Evolutionary conservation across 2,113 vertebrate species (phyloP).

Genomic region (Corythaeola cristata): DNA sequence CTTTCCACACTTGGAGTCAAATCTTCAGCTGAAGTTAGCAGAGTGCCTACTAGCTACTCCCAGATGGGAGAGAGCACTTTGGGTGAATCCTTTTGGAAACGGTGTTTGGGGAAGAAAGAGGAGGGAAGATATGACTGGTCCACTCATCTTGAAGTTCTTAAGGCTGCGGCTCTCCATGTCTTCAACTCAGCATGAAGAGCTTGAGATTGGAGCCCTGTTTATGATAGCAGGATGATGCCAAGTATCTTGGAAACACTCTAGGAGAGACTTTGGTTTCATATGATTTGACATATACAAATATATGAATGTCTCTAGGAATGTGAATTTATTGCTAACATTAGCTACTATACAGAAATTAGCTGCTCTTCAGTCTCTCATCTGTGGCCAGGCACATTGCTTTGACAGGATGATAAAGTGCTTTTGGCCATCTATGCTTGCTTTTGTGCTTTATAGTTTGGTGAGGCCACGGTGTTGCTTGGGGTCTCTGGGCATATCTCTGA

Average conservation of each 20-base stretch:
- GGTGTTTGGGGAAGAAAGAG: neutral
- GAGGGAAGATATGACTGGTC: neutral
- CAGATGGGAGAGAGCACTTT: neutral
- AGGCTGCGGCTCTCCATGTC: neutral
- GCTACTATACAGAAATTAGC: neutral
- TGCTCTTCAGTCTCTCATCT: neutral
- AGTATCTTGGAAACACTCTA: neutral
- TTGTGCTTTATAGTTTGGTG: neutral
- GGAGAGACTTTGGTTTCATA: neutral
- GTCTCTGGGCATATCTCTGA: neutral
- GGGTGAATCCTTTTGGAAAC: neutral
- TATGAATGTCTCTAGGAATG: neutral
- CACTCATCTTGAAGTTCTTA: neutral
- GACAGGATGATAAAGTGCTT: neutral
- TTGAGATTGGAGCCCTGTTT: neutral
- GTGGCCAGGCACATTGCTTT: neutral
- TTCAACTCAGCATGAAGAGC: neutral
- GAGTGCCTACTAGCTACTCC: neutral
- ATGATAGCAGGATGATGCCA: neutral
- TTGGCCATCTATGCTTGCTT: neutral
- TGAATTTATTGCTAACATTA: neutral
- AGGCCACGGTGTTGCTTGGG: neutral
- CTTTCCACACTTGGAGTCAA: neutral
- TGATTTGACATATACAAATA: neutral
- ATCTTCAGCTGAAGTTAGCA: neutral